Base-by-base conservation (phyloP, 1,140 invertebrate species). In the Argopecten irradians region DNA sequence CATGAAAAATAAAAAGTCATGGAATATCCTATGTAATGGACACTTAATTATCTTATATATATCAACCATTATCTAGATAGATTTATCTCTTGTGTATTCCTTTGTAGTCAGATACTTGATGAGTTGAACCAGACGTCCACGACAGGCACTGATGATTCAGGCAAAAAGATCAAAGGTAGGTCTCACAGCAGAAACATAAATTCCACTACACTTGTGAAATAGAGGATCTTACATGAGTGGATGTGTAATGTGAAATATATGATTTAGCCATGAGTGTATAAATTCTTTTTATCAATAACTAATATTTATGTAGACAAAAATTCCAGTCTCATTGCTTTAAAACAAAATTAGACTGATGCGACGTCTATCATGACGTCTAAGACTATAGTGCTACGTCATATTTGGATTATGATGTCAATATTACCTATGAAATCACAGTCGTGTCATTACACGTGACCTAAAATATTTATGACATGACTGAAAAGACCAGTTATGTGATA, bases 331-430 rank as follows among this genome's bases (percentile, higher is more conserved):
- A 32, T 88, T 22, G 84, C 19, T 55, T 82, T 28, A n/a, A n/a
- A n/a, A n/a, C n/a, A n/a, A n/a, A n/a, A n/a, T n/a, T n/a, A n/a
- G n/a, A n/a, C n/a, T n/a, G n/a, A n/a, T n/a, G n/a, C n/a, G n/a
- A n/a, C n/a, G n/a, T n/a, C n/a, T n/a, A n/a, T n/a, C n/a, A n/a
- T n/a, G n/a, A n/a, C n/a, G n/a, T n/a, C n/a, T n/a, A n/a, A n/a
- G n/a, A n/a, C n/a, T n/a, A n/a, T n/a, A n/a, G n/a, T n/a, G n/a
- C n/a, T n/a, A n/a, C 41, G 46, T 35, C 33, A 86, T 84, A 34
- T 22, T 87, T 86, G 83, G 82, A 41, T 39, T 71, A 46, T 46
- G 19, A 28, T 35, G 89, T 89, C 94, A 91, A 89, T 96, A 93
- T 34, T 95, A 96, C n/a, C 22, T 85, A 32, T 19, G 19, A 34